Conservation (phyloP, 2,113 vertebrate genomes). For the Oncorhynchus kisutch region DNA sequence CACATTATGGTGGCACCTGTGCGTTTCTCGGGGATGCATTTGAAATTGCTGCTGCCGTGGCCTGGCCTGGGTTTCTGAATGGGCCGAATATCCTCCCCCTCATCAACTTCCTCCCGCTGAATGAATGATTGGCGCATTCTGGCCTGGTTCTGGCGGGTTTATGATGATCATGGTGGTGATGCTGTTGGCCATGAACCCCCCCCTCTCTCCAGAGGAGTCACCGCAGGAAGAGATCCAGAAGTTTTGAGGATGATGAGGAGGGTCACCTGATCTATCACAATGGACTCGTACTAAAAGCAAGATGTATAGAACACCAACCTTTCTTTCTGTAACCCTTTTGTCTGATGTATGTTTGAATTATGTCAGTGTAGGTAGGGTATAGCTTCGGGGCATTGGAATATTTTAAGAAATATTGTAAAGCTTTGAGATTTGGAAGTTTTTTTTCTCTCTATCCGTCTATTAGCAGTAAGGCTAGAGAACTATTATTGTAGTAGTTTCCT, state of each 20-base stretch:
- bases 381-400: neutral
- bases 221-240: constrained; percentile 76
- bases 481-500: neutral
- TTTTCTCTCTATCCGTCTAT: neutral
- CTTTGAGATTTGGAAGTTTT: neutral
- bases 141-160: constrained; percentile 78
- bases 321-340: constrained; percentile 16
- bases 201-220: constrained; percentile 65
- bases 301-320: constrained; percentile 78
- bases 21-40: constrained; percentile 90
- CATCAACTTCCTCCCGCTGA: constrained; percentile 69
- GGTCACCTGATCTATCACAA: constrained; percentile 89
- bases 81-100: constrained; percentile 71
- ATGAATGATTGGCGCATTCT: constrained; percentile 78
- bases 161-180: constrained; percentile 72
- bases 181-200: neutral
- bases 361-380: neutral
- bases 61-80: constrained; percentile 79
- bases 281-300: constrained; percentile 87
- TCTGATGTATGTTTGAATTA: neutral
- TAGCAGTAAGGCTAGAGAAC: neutral
- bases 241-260: constrained; percentile 87
- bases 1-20: constrained; percentile 86
- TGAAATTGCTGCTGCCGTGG: constrained; percentile 84
- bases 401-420: too few relatives aligned